These are phyloP conservation scores for Aphelenchoides besseyi DNA, from an alignment of 1,140 invertebrate genomes.

Conservation along the genomic window DNA sequence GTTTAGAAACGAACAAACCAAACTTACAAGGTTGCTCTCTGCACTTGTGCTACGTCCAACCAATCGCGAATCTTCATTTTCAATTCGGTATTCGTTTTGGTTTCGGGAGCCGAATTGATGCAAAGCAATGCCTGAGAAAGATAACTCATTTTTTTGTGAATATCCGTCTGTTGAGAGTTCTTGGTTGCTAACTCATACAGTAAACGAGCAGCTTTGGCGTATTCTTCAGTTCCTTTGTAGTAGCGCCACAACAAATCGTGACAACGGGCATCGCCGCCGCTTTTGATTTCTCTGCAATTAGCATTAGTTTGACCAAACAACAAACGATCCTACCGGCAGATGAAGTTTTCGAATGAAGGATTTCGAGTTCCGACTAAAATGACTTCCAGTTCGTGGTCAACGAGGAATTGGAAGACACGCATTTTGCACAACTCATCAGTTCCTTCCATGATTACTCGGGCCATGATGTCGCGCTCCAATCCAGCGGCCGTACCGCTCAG, in stretches of 20 bases:
- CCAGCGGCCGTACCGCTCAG: conserved; percentile 68
- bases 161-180: conserved; percentile 53
- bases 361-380: conserved; percentile 71
- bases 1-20: background rate
- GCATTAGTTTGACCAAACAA: background rate
- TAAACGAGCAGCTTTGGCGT: conserved; percentile 85
- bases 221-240: conserved; percentile 86
- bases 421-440: conserved; percentile 85
- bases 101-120: conserved; percentile 64
- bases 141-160: conserved; percentile 76
- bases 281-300: conserved; percentile 63
- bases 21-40: conserved; percentile 46
- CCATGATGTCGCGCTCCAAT: conserved; percentile 30
- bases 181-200: conserved; percentile 78
- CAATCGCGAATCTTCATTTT: conserved; percentile 88
- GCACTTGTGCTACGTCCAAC: conserved; percentile 69
- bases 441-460: conserved; percentile 65
- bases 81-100: conserved; percentile 73
- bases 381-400: conserved; percentile 67
- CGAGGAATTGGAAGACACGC: conserved; percentile 87
- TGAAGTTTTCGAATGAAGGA: conserved; percentile 53
- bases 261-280: conserved; percentile 34
- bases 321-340: background rate
- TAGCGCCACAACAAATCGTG: conserved; percentile 90
- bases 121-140: conserved; percentile 89